phyloP scores from a whole-genome alignment of 2,888 invertebrate genomes.

The Schrankia costaestrigalis region DNA sequence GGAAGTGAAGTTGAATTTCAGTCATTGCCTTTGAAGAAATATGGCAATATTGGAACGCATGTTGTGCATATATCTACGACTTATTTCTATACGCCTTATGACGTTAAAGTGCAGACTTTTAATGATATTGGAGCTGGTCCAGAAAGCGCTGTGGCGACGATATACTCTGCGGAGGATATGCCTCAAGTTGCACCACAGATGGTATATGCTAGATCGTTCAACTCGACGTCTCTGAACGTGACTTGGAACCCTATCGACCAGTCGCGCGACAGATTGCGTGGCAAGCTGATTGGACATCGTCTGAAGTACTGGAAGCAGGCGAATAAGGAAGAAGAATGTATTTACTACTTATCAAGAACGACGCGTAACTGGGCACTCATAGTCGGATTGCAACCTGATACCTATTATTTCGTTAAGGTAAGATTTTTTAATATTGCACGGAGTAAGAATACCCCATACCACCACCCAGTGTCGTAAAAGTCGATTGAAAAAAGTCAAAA shows the following conservation, averaged over 20 bases:
- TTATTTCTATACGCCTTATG: slow-evolving; percentile 90
- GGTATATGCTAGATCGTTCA: slow-evolving; percentile 88
- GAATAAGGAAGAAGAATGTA: slow-evolving; percentile 87
- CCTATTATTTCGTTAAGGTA: slow-evolving; percentile 94
- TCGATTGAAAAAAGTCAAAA: too few species aligned
- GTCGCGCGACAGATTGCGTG: slow-evolving; percentile 90
- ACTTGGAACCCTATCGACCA: slow-evolving; percentile 94
- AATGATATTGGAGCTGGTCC: slow-evolving; percentile 92
- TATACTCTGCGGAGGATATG: slow-evolving; percentile 95
- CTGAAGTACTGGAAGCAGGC: slow-evolving; percentile 94
- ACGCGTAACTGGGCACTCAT: slow-evolving; percentile 93
- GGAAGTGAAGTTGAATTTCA: slow-evolving; percentile 89
- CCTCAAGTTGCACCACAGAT: slow-evolving; percentile 94
- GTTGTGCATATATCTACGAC: slow-evolving; percentile 88
- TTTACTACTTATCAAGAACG: slow-evolving; percentile 92
- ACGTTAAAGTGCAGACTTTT: slow-evolving; percentile 91
- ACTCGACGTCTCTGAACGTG: slow-evolving; percentile 95
- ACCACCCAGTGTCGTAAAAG: too few species aligned
- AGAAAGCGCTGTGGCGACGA: slow-evolving; percentile 85
- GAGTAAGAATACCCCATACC: too few species aligned
- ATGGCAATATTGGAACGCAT: slow-evolving; percentile 88
- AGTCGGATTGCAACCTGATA: slow-evolving; percentile 95
- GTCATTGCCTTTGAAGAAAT: slow-evolving; percentile 83
- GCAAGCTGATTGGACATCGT: slow-evolving; percentile 95
- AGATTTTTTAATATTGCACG: too few species aligned